Percentiles rank a stretch among this genome's conserved stretches.
Evolutionary conservation across 2,797 vertebrate genomes (phyloP).

Genomic region (Graptemys geographica): DNA sequence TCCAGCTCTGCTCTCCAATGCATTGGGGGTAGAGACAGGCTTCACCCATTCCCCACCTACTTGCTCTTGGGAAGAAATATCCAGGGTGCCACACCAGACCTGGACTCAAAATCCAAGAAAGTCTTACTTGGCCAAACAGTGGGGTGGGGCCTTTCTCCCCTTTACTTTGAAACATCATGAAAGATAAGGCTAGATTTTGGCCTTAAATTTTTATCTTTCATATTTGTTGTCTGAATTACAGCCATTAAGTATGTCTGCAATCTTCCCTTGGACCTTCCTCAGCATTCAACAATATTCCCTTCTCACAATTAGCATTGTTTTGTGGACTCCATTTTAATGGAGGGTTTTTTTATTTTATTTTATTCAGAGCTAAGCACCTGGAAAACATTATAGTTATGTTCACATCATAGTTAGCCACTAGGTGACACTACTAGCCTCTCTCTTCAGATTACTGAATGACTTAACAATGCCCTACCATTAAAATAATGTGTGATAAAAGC

Average conservation of each 20-base stretch:
- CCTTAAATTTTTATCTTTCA: background rate
- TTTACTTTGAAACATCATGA: background rate
- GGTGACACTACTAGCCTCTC: slow-evolving; percentile 55
- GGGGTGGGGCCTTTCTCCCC: background rate
- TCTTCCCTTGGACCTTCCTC: background rate
- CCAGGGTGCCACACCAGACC: background rate
- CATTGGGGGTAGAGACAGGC: background rate
- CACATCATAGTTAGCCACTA: slow-evolving; percentile 40
- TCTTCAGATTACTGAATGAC: background rate
- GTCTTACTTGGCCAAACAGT: background rate
- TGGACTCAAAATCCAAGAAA: background rate
- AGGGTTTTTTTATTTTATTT: background rate
- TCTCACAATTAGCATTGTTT: background rate
- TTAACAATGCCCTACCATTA: background rate
- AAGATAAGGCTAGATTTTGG: background rate
- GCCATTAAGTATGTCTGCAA: background rate
- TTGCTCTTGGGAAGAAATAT: background rate
- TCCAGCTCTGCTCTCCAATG: background rate
- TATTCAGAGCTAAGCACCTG: background rate
- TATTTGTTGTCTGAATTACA: background rate
- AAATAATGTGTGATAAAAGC: background rate
- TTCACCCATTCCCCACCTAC: background rate
- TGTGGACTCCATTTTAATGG: background rate
- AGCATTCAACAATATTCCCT: background rate
- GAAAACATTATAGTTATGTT: background rate